These are phyloP conservation scores for Lepus oiostolus DNA, from an alignment of 2,797 vertebrate genomes.

Conservation along the genomic window DNA sequence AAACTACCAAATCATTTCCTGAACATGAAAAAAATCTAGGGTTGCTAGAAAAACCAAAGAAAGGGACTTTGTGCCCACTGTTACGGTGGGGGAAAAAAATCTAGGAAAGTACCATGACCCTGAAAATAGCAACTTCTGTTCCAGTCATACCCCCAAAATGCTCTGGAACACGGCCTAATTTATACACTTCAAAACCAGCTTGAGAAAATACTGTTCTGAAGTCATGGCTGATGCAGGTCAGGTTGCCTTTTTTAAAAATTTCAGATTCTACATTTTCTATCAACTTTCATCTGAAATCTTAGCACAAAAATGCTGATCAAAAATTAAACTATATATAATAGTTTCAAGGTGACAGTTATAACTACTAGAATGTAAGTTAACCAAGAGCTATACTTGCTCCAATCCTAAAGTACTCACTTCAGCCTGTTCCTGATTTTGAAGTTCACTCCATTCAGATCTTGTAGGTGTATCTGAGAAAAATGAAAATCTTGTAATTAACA, in stretches of 20 bases:
- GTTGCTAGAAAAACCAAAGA: constrained; percentile 18
- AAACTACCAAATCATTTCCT: constrained; percentile 14
- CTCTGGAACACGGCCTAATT: constrained; percentile 38
- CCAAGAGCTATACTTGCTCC: background rate
- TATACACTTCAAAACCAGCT: constrained; percentile 48
- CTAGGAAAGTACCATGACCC: background rate
- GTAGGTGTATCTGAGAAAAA: constrained; percentile 84
- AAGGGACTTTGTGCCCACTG: background rate
- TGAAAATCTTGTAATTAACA: constrained; percentile 74
- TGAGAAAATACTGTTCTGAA: constrained; percentile 45
- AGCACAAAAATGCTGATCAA: constrained; percentile 20
- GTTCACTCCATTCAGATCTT: constrained; percentile 88
- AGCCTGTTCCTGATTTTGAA: constrained; percentile 79
- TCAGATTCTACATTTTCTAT: constrained; percentile 23
- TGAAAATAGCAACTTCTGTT: constrained; percentile 4
- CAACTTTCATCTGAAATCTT: constrained; percentile 32
- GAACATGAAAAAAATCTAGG: constrained; percentile 3
- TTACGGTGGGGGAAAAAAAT: background rate
- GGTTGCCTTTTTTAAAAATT: background rate
- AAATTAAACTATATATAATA: constrained; percentile 4
- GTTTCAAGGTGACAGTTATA: background rate
- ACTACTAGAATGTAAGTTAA: constrained; percentile 1
- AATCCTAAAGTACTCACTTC: constrained; percentile 84
- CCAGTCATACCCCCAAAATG: background rate
- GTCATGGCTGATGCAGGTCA: background rate